Evolutionary conservation across 2,797 vertebrate species (phyloP).

Genomic region (Urophycis tenuis): DNA sequence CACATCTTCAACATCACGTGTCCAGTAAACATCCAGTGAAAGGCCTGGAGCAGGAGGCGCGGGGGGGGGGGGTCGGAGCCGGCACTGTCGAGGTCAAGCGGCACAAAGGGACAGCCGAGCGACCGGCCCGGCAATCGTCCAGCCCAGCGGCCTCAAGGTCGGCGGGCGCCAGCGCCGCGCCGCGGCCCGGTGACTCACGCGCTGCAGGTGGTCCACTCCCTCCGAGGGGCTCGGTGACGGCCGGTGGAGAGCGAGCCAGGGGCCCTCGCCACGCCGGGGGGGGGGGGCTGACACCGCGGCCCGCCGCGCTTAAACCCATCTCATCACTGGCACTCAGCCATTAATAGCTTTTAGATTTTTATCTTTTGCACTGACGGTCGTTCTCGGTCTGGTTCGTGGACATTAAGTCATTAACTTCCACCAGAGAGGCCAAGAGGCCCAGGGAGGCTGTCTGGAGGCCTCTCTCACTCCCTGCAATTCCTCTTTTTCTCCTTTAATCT

Average conservation of each 20-base stretch:
- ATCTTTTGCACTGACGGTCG: not conserved
- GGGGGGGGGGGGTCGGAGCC: too few relatives aligned
- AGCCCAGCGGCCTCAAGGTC: not conserved
- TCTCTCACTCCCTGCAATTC: not conserved
- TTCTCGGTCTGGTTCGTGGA: slow-evolving; percentile 3
- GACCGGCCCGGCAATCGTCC: not conserved
- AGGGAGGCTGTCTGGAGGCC: not conserved
- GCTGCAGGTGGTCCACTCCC: slow-evolving; percentile 21
- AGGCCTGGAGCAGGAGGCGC: too few relatives aligned
- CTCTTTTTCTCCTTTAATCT: slow-evolving; percentile 8
- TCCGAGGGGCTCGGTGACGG: slow-evolving; percentile 14
- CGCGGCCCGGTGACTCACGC: slow-evolving; percentile 43
- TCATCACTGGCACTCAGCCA: slow-evolving; percentile 38
- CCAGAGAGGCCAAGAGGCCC: not conserved
- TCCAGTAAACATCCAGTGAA: too few relatives aligned
- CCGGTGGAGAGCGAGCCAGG: slow-evolving; percentile 47
- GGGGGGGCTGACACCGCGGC: too few relatives aligned
- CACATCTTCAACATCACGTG: too few relatives aligned
- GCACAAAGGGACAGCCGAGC: not conserved
- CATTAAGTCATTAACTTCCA: not conserved
- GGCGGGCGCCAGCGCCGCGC: too few relatives aligned
- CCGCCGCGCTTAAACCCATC: too few relatives aligned
- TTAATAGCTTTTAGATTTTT: slow-evolving; percentile 41
- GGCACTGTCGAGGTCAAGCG: too few relatives aligned
- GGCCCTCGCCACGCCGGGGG: too few relatives aligned